Percentiles rank a stretch among this genome's conserved stretches.
phyloP scores from a whole-genome alignment of 2,113 vertebrate genomes.

The Eolophus roseicapilla region DNA sequence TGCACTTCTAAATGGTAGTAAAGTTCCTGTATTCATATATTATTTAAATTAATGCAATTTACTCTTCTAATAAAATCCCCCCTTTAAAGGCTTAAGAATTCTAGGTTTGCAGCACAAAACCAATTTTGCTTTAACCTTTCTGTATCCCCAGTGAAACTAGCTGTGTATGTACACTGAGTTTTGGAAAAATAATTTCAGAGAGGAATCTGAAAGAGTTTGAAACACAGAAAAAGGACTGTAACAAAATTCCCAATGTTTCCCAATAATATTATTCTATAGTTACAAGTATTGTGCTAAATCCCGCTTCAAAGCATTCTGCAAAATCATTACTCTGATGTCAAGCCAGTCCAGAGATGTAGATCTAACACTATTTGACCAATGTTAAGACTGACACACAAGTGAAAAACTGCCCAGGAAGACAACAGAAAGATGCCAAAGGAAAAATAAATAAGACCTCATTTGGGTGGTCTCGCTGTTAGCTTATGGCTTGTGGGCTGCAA shows the following conservation, averaged over 20 bases:
- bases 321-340: not conserved
- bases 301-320: not conserved
- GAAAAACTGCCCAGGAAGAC: not conserved
- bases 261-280: not conserved
- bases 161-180: not conserved
- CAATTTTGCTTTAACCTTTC: not conserved
- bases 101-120: not conserved
- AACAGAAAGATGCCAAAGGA: not conserved
- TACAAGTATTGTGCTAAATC: not conserved
- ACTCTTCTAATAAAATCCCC: not conserved
- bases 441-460: not conserved
- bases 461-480: not conserved
- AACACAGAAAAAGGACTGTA: not conserved
- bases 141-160: not conserved
- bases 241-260: not conserved
- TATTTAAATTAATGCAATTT: not conserved
- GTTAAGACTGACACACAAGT: not conserved
- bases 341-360: not conserved
- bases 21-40: not conserved
- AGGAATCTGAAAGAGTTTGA: not conserved
- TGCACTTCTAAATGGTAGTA: not conserved
- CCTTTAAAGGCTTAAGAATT: not conserved
- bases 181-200: not conserved
- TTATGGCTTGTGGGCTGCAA: not conserved
- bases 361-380: not conserved